Conservation (phyloP, 2,888 invertebrate genomes). For the Drosophila atripex region DNA sequence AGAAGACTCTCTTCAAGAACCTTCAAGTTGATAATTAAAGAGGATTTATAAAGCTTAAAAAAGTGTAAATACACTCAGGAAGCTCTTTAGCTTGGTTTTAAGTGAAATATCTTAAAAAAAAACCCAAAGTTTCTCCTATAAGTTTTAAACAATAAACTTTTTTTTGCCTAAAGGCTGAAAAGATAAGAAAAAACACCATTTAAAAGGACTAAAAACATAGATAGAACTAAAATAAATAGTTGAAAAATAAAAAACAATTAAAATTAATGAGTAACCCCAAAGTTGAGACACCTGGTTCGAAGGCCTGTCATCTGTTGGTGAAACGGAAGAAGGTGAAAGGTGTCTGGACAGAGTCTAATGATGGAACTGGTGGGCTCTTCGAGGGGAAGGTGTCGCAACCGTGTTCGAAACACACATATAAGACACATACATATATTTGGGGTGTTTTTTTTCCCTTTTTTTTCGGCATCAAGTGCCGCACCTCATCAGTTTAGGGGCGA, state of each 20-base stretch:
- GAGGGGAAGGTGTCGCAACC: slow-evolving; percentile 11
- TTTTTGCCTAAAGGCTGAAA: too few relatives aligned
- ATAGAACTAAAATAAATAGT: background rate
- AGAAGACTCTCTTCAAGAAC: too few relatives aligned
- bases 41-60: background rate
- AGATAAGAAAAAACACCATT: background rate
- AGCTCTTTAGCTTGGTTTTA: too few relatives aligned
- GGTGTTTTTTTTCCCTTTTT: slow-evolving; percentile 3
- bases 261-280: background rate
- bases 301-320: slow-evolving; percentile 3
- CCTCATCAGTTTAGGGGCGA: slow-evolving; percentile 65
- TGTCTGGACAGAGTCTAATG: slow-evolving; percentile 12
- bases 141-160: too few relatives aligned
- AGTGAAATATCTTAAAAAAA: too few relatives aligned
- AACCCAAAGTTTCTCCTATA: too few relatives aligned
- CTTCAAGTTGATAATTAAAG: background rate
- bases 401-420: background rate
- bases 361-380: slow-evolving; percentile 2
- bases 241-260: background rate
- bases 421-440: background rate
- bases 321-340: slow-evolving; percentile 27
- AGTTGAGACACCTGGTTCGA: background rate
- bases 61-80: too few relatives aligned
- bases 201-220: background rate
- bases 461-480: slow-evolving; percentile 59